Conservation (phyloP, 1,140 invertebrate species). For the Nasonia giraulti region DNA sequence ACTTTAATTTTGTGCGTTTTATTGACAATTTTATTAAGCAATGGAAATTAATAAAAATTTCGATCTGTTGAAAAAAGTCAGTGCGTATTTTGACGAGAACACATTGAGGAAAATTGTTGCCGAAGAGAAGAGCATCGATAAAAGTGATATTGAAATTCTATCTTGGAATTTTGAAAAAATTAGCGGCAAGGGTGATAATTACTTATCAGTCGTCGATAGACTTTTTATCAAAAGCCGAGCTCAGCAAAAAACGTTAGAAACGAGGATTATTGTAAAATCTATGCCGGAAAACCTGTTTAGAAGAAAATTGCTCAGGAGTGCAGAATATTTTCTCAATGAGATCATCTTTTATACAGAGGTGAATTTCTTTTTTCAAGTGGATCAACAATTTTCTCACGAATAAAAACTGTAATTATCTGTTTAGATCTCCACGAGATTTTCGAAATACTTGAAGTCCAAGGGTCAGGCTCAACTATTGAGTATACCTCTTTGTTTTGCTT, state of each 20-base stretch:
- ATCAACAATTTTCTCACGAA: conserved; percentile 73
- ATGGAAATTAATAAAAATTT: conserved; percentile 13
- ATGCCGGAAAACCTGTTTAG: conserved; percentile 78
- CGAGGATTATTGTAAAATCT: conserved; percentile 78
- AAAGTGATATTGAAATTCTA: conserved; percentile 65
- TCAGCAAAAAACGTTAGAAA: conserved; percentile 55
- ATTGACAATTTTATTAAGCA: neutral
- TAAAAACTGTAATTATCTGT: conserved; percentile 56
- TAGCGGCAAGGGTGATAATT: conserved; percentile 77
- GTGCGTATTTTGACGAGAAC: conserved; percentile 61
- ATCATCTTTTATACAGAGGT: conserved; percentile 80
- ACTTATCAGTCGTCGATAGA: conserved; percentile 76
- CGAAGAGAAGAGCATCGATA: conserved; percentile 55
- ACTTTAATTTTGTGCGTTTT: neutral
- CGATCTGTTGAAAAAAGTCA: conserved; percentile 12
- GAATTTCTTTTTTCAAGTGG: conserved; percentile 73
- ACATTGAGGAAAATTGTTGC: conserved; percentile 67
- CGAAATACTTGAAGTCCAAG: conserved; percentile 61
- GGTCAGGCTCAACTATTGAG: conserved; percentile 57
- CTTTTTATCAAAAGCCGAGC: conserved; percentile 73
- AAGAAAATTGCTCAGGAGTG: conserved; percentile 78
- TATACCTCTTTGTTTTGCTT: conserved; percentile 73
- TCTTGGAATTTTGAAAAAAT: conserved; percentile 63
- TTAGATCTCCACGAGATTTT: conserved; percentile 64
- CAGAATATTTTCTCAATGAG: conserved; percentile 82